phyloP scores from a whole-genome alignment of 2,888 invertebrate genomes.

The Aproaerema taeniolella region DNA sequence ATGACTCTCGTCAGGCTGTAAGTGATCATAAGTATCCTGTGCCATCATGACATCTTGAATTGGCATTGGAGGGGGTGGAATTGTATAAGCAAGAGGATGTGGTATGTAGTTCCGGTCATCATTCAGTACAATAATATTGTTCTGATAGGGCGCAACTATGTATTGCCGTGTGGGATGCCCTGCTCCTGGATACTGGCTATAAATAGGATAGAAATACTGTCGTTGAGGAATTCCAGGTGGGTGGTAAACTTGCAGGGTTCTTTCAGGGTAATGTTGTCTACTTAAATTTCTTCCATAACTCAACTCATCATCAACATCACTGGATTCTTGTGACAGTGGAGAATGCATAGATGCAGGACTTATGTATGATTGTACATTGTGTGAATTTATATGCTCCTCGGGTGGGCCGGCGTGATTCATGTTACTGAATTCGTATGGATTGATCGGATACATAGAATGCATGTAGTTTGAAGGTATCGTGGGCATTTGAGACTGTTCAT shows the following conservation, averaged over 20 bases:
- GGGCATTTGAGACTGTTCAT: constrained; percentile 38
- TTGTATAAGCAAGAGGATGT: constrained; percentile 39
- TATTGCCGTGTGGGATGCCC: constrained; percentile 39
- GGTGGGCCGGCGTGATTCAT: neutral
- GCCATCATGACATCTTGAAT: constrained; percentile 19
- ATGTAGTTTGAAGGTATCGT: constrained; percentile 50
- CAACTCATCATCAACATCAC: constrained; percentile 65
- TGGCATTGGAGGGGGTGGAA: constrained; percentile 21
- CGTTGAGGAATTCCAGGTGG: constrained; percentile 42
- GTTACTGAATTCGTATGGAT: constrained; percentile 49
- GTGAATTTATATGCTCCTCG: neutral
- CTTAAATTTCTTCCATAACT: constrained; percentile 42
- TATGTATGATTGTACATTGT: constrained; percentile 34
- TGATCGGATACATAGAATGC: constrained; percentile 53
- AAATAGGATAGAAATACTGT: constrained; percentile 51
- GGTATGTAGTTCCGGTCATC: constrained; percentile 39
- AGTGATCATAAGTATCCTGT: constrained; percentile 34
- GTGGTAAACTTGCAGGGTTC: constrained; percentile 64
- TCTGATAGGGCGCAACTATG: constrained; percentile 40
- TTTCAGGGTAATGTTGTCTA: constrained; percentile 34
- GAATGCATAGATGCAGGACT: constrained; percentile 55
- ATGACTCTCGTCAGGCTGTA: constrained; percentile 27
- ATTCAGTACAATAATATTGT: constrained; percentile 45
- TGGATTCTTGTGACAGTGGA: constrained; percentile 68
- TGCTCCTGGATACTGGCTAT: constrained; percentile 34